Percentiles rank a stretch among this genome's conserved stretches.
phyloP scores from a whole-genome alignment of 2,113 vertebrate genomes.

The Peromyscus maniculatus region DNA sequence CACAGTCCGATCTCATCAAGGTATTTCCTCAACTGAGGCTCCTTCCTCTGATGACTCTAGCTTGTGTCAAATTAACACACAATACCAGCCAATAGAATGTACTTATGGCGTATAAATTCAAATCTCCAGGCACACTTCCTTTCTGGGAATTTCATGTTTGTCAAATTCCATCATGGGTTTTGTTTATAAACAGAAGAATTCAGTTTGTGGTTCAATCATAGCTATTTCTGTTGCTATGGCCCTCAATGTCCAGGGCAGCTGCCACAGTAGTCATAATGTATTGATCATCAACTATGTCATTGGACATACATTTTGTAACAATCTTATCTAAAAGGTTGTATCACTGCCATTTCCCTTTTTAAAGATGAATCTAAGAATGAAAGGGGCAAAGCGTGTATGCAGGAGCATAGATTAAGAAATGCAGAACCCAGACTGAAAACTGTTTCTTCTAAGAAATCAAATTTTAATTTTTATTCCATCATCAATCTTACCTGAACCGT shows the following conservation, averaged over 20 bases:
- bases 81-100: too few species aligned
- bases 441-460: too few species aligned
- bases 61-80: too few species aligned
- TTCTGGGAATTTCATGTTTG: not conserved
- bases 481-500: too few species aligned
- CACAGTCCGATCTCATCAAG: too few species aligned
- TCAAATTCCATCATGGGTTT: not conserved
- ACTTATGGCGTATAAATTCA: not conserved
- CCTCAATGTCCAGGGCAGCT: not conserved
- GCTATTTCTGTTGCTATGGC: not conserved
- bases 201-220: not conserved
- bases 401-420: too few species aligned
- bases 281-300: not conserved
- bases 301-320: not conserved
- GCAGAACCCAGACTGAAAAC: too few species aligned
- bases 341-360: not conserved
- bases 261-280: not conserved
- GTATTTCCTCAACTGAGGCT: too few species aligned
- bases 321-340: not conserved
- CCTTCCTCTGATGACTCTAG: too few species aligned
- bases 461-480: too few species aligned
- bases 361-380: slow-evolving; percentile 6
- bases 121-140: not conserved
- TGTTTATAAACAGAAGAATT: not conserved
- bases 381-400: not conserved